phyloP scores from a whole-genome alignment of 2,113 vertebrate genomes.

The Pachyramphus minor region DNA sequence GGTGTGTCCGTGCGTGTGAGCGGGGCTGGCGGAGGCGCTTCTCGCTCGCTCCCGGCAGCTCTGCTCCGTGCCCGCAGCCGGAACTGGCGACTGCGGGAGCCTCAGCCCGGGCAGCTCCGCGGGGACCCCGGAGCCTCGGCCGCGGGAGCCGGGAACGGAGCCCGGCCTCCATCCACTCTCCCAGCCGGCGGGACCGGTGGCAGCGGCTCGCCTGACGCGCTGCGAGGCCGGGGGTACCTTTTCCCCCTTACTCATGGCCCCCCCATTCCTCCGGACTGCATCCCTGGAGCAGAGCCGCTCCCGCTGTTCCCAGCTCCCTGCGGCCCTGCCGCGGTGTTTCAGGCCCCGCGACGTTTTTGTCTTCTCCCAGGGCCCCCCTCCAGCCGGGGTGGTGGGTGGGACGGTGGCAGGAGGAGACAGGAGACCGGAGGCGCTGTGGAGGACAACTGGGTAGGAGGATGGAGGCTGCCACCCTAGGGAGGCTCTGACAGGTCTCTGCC shows the following conservation, averaged over 20 bases:
- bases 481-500: slow-evolving; percentile 49
- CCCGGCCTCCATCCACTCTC: neutral
- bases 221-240: neutral
- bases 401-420: neutral
- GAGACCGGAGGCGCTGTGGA: neutral
- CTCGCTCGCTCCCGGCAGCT: neutral
- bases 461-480: neutral
- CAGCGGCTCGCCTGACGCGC: neutral
- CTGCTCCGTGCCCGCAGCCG: neutral
- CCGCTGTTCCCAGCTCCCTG: neutral
- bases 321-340: neutral
- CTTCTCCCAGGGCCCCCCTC: neutral
- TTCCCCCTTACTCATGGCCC: neutral
- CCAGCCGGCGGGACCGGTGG: neutral
- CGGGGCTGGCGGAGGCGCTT: neutral
- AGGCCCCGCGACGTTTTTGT: neutral
- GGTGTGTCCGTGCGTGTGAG: neutral
- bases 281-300: neutral
- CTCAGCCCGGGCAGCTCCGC: neutral
- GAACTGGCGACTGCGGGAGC: neutral
- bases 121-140: neutral
- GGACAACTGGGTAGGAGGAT: neutral
- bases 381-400: neutral
- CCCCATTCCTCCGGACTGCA: neutral
- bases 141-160: neutral